Base-by-base conservation (phyloP, 2,888 invertebrate genomes). In the Philonicus albiceps region DNA sequence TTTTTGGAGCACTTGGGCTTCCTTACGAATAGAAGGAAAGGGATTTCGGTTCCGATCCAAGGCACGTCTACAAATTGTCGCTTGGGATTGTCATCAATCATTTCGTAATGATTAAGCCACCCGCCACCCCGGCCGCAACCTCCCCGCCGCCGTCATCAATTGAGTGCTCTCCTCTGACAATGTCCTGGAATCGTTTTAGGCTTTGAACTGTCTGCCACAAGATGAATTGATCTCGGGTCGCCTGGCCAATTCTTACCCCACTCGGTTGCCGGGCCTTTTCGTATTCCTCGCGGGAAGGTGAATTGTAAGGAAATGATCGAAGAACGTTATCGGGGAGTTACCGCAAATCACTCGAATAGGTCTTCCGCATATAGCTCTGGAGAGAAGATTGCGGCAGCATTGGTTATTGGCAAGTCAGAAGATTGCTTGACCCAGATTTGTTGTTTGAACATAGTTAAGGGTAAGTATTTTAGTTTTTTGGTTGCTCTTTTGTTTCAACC, bases 311-410 rank as follows among this genome's bases (percentile, higher is more conserved):
- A 76, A 76, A 86, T 86, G 64, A 86, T 86, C 55, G 86, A 78
- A 19, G 78, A 76, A 55, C 55, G 64, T 86, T 86, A 78, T 86
- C 86, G 55, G 30, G 64, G 43, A 76, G 76, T 86, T 76, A 86
- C 86, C 86, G 76, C 78, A 86, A 86, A 86, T 86, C 86, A 86
- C 75, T 86, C 86, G 22, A 78, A 76, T 86, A 78, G 86, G 86
- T 55, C 53, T 86, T 76, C 86, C 78, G 78, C 84, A 84, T 64
- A 22, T 27, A 64, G 64, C 27, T 22, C 64, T 7, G 64, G 64
- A 27, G 11, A 49, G n/a, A n/a, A 7, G 22, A 11, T 22, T 19
- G 11, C 8, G n/a, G 49, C n/a, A 64, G n/a, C 55, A 55, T 55
- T 76, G 34, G 76, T 76, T 40, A 76, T 13, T 76, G 76, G 5